Evolutionary conservation across 37 sponge, comb jelly and placozoan species (phyloP), one percentile per base, ranked within the genome.

Genomic region (Tethya wilhelma): DNA sequence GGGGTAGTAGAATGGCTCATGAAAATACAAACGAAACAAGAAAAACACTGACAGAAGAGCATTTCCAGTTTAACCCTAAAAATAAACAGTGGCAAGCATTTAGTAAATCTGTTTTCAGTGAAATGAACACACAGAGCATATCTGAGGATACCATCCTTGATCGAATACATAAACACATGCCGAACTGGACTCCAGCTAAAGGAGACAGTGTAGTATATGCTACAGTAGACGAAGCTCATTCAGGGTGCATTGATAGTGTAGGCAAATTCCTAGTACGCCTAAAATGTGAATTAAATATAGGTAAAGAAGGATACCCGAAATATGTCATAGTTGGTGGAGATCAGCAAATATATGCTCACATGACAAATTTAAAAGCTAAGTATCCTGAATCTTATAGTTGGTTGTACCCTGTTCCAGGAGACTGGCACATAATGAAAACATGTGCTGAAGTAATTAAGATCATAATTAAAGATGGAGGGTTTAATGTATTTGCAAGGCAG

Each of bases 401-500:
- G 53, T 19, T 49, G 53, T 49, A 49, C 53, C 53, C 53, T 19
- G 53, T 49, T 9, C 53, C 53, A 49, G 53, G 53, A 19, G 53
- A 49, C 53, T 49, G 53, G 53, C 53, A 49, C 53, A 19, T 49
- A 8, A 69, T 69, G 53, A 49, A 49, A 14, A 49, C 53, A 49
- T 9, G 14, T 49, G 53, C 53, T 19, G 53, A 49, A 14, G 53
- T 49, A 19, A 49, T 49, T 19, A 49, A 49, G 14, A 19, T 19
- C 14, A 14, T 49, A 49, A 19, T 49, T 19, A 9, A 49, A 49
- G 53, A 49, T 49, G 53, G 53, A 14, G 53, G 53, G 9, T 49
- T 49, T 14, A 49, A 49, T 19, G 14, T 19, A 49, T 49, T 49
- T 49, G 9, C 53, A 49, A 14, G 53, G 53, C 9, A 49, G 14